Base-by-base conservation (phyloP, 2,888 invertebrate genomes). In the Poecilus cupreus region DNA sequence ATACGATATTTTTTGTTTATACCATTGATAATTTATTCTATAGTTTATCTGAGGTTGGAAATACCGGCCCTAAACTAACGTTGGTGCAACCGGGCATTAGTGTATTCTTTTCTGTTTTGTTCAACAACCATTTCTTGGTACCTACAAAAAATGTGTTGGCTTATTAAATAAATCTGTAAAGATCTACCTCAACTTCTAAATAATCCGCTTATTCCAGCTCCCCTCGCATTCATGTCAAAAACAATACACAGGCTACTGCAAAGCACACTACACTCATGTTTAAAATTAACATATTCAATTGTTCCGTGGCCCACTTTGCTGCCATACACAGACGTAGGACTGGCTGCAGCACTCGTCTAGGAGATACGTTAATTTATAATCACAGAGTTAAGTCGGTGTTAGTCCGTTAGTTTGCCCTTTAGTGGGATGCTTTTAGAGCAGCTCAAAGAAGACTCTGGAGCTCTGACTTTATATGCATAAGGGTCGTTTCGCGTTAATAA, bases 261-360 rank as follows among this genome's bases (percentile, higher is more conserved):
- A 13, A 8, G 26, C 60, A 32, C 64, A 32, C 13, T 18, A 68
- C 64, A 68, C 64, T 68, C 64, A 68, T 68, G 64, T 39, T 37
- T 37, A 68, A 68, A 68, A 68, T 68, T 68, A 68, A 68, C 64
- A 68, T 68, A 68, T 68, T 68, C 64, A 68, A 68, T 68, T 68
- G 64, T 68, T 68, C 18, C 37, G 37, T 37, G 37, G 64, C 64
- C 64, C 64, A 68, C 64, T 68, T 37, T 68, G 18, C 64, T 37
- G 64, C 64, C 64, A 68, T 37, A 37, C 64, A 68, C 64, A 68
- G 64, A 11, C 6, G 37, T 32, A 32, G 18, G 8, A 18, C 11
- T 18, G 37, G 32, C 37, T 32, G 32, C 18, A 24, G 10, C 13
- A n/a, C 26, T n/a, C 11, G 43, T 3, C 43, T 1, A 18, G 51